phyloP scores from a whole-genome alignment of 2,113 vertebrate species.

The Pycnonotus jocosus region DNA sequence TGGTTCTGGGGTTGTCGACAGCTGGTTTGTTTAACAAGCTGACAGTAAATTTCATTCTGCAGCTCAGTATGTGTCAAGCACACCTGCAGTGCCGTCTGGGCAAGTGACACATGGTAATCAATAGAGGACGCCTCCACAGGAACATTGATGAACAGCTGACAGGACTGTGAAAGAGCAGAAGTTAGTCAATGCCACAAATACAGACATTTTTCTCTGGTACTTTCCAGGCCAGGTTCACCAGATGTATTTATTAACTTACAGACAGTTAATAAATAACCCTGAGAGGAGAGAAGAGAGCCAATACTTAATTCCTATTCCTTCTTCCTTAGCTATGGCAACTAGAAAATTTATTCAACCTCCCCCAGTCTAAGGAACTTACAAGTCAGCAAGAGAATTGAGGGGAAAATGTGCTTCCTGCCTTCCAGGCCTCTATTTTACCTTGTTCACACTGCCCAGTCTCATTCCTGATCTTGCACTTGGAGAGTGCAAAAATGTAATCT shows the following conservation, averaged over 20 bases:
- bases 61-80: conserved; percentile 86
- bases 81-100: conserved; percentile 87
- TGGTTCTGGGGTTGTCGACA: conserved; percentile 78
- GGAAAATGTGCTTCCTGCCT: background rate
- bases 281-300: background rate
- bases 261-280: background rate
- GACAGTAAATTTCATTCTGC: conserved; percentile 89
- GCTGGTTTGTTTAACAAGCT: conserved; percentile 87
- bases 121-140: conserved; percentile 84
- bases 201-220: background rate
- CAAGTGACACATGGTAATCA: conserved; percentile 87
- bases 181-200: background rate
- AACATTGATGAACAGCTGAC: conserved; percentile 90
- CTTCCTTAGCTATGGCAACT: background rate
- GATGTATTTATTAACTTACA: background rate
- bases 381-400: background rate
- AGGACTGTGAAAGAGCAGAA: conserved; percentile 72
- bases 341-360: background rate
- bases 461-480: background rate
- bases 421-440: background rate
- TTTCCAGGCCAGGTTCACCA: background rate
- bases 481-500: background rate
- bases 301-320: background rate
- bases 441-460: background rate
- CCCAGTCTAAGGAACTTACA: background rate